A percentile compares a stretch with the other conserved stretches of the same genome.
Conservation (phyloP, 2,888 invertebrate species). For the Leptura quadrifasciata region DNA sequence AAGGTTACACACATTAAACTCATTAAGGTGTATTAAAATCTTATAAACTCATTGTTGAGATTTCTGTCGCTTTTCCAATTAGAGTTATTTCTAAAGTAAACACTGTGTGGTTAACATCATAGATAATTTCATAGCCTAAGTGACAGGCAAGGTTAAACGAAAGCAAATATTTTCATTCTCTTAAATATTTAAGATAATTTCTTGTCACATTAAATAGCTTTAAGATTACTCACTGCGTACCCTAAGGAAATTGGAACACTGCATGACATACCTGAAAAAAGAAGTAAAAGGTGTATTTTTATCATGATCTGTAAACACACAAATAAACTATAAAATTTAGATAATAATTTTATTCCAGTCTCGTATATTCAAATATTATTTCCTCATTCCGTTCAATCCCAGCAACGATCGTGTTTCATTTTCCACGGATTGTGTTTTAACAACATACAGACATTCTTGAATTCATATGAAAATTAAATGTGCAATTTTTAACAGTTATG, state of each 20-base stretch:
- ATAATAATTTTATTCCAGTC: background rate
- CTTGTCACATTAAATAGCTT: conserved; percentile 27
- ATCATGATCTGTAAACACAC: background rate
- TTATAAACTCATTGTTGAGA: background rate
- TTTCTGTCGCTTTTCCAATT: background rate
- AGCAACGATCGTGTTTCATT: background rate
- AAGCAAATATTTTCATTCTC: conserved; percentile 42
- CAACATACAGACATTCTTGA: no score
- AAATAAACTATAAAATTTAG: background rate
- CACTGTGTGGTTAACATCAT: conserved; percentile 16
- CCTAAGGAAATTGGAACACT: background rate
- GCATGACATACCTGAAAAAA: conserved; percentile 40
- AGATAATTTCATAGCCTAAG: conserved; percentile 18
- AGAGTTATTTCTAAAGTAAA: conserved; percentile 31
- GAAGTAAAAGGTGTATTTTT: conserved; percentile 4
- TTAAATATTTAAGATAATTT: conserved; percentile 20
- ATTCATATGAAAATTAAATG: no score
- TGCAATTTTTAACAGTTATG: no score
- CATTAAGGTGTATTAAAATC: background rate
- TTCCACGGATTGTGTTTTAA: no score
- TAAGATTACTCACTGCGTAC: conserved; percentile 32
- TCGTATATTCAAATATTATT: background rate
- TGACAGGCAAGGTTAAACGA: conserved; percentile 38
- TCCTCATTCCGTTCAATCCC: background rate
- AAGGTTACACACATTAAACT: no score